Conservation (phyloP, 2,888 invertebrate genomes). For the Himalopsyche tibetana region DNA sequence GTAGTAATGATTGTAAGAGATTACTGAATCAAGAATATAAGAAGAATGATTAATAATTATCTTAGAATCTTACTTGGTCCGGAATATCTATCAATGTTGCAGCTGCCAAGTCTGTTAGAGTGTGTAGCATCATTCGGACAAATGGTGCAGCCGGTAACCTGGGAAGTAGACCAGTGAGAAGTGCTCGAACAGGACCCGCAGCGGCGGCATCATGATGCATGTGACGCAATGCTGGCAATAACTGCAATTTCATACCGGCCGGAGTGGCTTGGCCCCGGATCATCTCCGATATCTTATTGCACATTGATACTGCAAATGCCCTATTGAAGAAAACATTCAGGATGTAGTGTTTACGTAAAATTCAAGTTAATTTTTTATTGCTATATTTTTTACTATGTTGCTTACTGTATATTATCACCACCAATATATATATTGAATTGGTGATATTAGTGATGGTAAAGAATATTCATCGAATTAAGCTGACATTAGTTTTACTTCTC, state of each 20-base stretch:
- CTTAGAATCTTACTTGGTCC: constrained; percentile 81
- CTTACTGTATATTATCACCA: no score
- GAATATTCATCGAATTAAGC: no score
- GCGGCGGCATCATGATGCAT: constrained; percentile 92
- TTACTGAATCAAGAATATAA: neutral
- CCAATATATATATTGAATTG: no score
- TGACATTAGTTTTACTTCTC: no score
- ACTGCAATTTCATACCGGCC: constrained; percentile 91
- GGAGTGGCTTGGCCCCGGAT: constrained; percentile 95
- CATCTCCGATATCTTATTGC: constrained; percentile 96
- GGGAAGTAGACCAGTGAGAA: constrained; percentile 72
- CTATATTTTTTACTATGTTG: no score
- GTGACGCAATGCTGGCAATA: constrained; percentile 93
- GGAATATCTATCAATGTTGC: constrained; percentile 94
- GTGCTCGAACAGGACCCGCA: constrained; percentile 81
- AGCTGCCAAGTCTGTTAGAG: constrained; percentile 91
- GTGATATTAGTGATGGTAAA: no score
- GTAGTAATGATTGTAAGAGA: neutral
- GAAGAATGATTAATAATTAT: neutral
- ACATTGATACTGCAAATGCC: constrained; percentile 97
- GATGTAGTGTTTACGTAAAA: no score
- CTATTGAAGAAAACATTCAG: constrained; percentile 72
- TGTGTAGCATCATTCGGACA: constrained; percentile 80
- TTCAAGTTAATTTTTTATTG: no score
- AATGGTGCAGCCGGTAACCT: constrained; percentile 74